A percentile compares a stretch with the other conserved stretches of the same genome.
phyloP scores from a whole-genome alignment of 2,113 vertebrate genomes.

The Caloenas nicobarica region DNA sequence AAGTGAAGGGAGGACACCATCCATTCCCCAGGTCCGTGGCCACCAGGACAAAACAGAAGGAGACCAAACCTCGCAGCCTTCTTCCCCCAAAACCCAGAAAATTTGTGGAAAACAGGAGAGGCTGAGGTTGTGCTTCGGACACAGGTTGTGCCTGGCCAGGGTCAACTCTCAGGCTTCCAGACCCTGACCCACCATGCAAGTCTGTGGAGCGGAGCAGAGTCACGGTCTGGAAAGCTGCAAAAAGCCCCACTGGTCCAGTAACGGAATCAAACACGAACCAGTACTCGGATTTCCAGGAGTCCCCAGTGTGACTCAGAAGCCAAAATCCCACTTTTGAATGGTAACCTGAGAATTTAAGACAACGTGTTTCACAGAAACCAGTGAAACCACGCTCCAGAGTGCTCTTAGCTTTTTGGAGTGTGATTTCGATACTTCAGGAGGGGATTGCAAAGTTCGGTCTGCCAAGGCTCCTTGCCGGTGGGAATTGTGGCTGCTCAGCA shows the following conservation, averaged over 20 bases:
- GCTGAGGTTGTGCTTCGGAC: neutral
- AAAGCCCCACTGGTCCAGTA: fast-evolving
- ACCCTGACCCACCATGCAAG: fast-evolving
- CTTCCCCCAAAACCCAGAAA: neutral
- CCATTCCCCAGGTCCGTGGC: neutral
- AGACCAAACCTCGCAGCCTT: fast-evolving
- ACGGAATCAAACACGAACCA: fast-evolving
- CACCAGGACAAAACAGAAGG: neutral
- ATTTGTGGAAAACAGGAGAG: fast-evolving
- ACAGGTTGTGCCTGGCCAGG: neutral
- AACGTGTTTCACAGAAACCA: neutral
- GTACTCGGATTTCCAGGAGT: neutral
- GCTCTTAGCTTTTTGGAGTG: neutral
- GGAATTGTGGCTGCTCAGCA: neutral
- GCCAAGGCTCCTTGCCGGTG: fast-evolving
- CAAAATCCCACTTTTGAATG: neutral
- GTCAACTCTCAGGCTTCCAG: fast-evolving
- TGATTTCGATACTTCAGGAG: neutral
- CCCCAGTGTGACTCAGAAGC: neutral
- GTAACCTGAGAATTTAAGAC: neutral
- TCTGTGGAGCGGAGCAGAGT: neutral
- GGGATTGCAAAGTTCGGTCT: neutral
- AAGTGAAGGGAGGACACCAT: fast-evolving
- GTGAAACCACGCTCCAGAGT: fast-evolving
- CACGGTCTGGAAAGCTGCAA: fast-evolving